A percentile compares a stretch with the other conserved stretches of the same genome.
Evolutionary conservation across 64 coral and sea anemone species (phyloP).

Genomic region (Montipora sp.): DNA sequence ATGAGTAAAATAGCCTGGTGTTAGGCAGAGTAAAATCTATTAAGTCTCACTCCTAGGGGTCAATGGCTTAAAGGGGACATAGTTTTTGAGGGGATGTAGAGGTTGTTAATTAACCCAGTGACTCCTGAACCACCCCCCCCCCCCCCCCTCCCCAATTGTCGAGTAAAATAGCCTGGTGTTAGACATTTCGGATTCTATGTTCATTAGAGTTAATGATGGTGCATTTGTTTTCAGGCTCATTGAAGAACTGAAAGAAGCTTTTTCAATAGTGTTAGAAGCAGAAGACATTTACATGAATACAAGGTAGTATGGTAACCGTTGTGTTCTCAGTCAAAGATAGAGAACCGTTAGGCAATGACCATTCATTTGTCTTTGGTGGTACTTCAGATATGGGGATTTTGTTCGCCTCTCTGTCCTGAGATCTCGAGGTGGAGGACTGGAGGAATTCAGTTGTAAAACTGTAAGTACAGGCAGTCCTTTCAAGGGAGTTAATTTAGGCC

Average conservation of each 20-base stretch:
- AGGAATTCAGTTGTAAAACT: constrained; percentile 92
- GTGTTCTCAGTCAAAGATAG: too few relatives aligned
- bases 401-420: constrained; percentile 72
- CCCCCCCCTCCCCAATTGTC: too few relatives aligned
- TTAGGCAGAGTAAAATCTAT: too few relatives aligned
- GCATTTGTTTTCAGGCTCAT: constrained; percentile 76
- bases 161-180: too few relatives aligned
- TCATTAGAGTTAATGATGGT: constrained; percentile 6
- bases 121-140: too few relatives aligned
- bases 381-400: constrained; percentile 86
- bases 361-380: background rate
- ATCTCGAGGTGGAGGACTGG: constrained; percentile 80
- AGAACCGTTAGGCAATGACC: background rate
- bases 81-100: too few relatives aligned
- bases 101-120: too few relatives aligned
- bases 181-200: background rate
- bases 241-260: constrained; percentile 92
- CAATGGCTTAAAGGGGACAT: too few relatives aligned
- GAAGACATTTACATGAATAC: constrained; percentile 99
- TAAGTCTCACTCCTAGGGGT: too few relatives aligned
- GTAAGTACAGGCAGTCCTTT: constrained; percentile 61
- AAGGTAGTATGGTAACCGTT: constrained; percentile 38
- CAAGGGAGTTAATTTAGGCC: too few relatives aligned
- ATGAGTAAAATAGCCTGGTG: too few relatives aligned
- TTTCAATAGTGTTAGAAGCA: constrained; percentile 71